Evolutionary conservation across 2,888 invertebrate genomes (phyloP).

Genomic region (Drosophila putrida): DNA sequence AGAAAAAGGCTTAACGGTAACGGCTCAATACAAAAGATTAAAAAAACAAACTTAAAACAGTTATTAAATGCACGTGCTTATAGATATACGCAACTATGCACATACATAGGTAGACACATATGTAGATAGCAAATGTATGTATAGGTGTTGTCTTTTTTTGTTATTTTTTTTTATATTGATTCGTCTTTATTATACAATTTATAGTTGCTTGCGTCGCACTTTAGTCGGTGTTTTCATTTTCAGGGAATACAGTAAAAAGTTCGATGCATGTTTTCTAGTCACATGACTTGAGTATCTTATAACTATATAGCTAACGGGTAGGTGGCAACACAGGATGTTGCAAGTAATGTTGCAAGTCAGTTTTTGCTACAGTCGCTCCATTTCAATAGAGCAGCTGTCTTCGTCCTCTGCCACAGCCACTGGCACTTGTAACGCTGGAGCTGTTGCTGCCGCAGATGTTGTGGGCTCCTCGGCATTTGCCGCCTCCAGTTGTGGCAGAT

Average conservation of each 20-base stretch:
- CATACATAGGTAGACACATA: background rate
- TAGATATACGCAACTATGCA: constrained; percentile 13
- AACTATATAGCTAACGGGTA: constrained; percentile 8
- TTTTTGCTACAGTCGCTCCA: constrained; percentile 67
- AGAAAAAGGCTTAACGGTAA: constrained; percentile 20
- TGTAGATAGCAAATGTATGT: constrained; percentile 11
- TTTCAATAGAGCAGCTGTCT: constrained; percentile 68
- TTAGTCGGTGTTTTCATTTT: constrained; percentile 16
- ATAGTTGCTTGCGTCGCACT: constrained; percentile 20
- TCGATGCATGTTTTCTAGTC: constrained; percentile 42
- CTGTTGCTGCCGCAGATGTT: constrained; percentile 33
- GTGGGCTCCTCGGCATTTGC: constrained; percentile 3
- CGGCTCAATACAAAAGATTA: constrained; percentile 25
- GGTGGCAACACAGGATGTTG: constrained; percentile 3
- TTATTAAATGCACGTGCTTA: constrained; percentile 71
- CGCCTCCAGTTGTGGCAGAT: constrained; percentile 35
- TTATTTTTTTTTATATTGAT: background rate
- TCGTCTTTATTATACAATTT: constrained; percentile 27
- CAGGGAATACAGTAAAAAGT: constrained; percentile 38
- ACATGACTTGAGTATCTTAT: constrained; percentile 57
- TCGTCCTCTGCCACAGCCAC: constrained; percentile 28
- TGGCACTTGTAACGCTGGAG: background rate
- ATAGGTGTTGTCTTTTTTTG: constrained; percentile 13
- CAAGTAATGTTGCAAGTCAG: background rate
- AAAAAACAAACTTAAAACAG: constrained; percentile 44